These are phyloP conservation scores for Hapalemur alaotrensis DNA, from an alignment of 2,797 vertebrate genomes.

Conservation along the genomic window DNA sequence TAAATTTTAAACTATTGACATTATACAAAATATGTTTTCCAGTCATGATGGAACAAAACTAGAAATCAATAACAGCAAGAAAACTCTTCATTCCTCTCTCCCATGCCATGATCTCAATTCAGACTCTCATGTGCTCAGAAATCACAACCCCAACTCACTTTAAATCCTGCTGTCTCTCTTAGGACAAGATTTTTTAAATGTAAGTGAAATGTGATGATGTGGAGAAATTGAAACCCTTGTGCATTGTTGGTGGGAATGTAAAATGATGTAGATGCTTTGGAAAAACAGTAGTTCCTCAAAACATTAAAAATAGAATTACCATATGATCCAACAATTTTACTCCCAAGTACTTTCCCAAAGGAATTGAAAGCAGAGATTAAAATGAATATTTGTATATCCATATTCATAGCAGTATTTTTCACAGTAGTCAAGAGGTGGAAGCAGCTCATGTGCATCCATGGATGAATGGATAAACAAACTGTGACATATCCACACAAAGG, in stretches of 20 bases:
- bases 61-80: background rate
- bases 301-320: background rate
- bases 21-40: background rate
- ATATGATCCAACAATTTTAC: background rate
- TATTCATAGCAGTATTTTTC: background rate
- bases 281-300: no score
- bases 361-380: background rate
- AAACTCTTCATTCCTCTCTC: background rate
- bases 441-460: background rate
- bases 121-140: background rate
- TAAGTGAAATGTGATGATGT: background rate
- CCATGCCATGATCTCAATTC: background rate
- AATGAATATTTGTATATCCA: background rate
- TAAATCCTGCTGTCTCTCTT: background rate
- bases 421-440: background rate
- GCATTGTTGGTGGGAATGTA: background rate
- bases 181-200: background rate
- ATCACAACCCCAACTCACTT: background rate
- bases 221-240: background rate
- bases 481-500: background rate
- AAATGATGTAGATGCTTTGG: background rate
- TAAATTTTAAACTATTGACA: background rate
- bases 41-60: background rate
- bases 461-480: background rate
- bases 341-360: background rate